A percentile compares a stretch with the other conserved stretches of the same genome.
Conservation (phyloP, 2,113 vertebrate genomes). For the Pollimyrus isidori region DNA sequence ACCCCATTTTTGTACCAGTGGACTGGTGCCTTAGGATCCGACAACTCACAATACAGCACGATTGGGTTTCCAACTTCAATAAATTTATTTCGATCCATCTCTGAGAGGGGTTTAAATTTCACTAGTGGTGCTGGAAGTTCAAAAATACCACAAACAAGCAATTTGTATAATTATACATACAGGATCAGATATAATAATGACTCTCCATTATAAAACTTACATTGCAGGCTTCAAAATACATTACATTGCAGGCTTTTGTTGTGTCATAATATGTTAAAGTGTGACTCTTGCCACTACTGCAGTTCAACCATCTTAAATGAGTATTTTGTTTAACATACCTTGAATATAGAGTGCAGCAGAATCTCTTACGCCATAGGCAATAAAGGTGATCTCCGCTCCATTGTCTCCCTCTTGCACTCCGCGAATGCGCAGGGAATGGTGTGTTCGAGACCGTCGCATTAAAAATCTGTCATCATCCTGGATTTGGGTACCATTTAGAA, state of each 20-base stretch:
- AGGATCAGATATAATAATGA: neutral
- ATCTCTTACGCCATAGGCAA: constrained; percentile 69
- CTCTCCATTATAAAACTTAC: neutral
- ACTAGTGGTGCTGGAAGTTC: constrained; percentile 59
- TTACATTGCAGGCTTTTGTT: neutral
- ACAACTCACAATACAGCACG: constrained; percentile 69
- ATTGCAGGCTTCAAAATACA: neutral
- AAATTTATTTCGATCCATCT: constrained; percentile 72
- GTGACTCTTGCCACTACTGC: neutral
- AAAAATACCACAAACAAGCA: neutral
- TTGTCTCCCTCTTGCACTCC: constrained; percentile 64
- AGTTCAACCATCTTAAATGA: neutral
- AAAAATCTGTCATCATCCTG: constrained; percentile 61
- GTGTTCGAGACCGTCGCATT: constrained; percentile 53
- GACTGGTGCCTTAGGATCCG: constrained; percentile 55
- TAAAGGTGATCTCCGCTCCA: constrained; percentile 74
- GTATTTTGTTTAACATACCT: constrained; percentile 57
- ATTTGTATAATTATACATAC: constrained; percentile 15
- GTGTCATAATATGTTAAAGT: neutral
- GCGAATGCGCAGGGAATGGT: constrained; percentile 72
- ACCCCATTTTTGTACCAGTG: constrained; percentile 69
- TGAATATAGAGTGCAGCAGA: constrained; percentile 78
- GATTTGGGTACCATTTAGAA: constrained; percentile 69
- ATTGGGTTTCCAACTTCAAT: constrained; percentile 68
- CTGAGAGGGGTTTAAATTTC: constrained; percentile 63